phyloP scores from a whole-genome alignment of 2,888 invertebrate species.

The Ennomos erosarius region DNA sequence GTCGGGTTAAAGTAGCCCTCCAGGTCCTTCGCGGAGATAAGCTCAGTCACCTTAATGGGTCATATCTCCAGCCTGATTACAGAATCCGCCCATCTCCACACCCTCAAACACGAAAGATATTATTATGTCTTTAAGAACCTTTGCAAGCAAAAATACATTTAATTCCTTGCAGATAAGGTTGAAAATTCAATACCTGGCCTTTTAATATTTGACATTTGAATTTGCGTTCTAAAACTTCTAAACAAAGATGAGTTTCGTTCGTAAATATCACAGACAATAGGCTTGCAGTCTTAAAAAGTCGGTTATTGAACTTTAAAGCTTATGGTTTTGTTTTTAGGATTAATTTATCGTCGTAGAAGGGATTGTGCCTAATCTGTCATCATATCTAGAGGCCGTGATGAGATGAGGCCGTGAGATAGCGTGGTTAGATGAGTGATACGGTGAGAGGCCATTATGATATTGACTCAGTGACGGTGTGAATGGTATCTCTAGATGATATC shows the following conservation, averaged over 20 bases:
- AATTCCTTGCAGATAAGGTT: not conserved
- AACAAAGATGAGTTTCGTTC: conserved; percentile 12
- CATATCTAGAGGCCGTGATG: conserved; percentile 9
- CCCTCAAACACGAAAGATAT: conserved; percentile 17
- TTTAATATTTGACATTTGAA: conserved; percentile 7
- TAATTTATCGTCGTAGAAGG: conserved; percentile 4
- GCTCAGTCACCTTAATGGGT: conserved; percentile 23
- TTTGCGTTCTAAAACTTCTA: conserved; percentile 3
- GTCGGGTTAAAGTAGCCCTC: conserved; percentile 5
- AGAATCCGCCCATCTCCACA: conserved; percentile 31
- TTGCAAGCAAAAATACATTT: conserved; percentile 14
- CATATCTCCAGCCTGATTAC: conserved; percentile 33
- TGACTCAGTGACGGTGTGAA: conserved; percentile 1
- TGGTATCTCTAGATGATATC: conserved; percentile 1
- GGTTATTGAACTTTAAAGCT: conserved; percentile 1
- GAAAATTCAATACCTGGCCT: conserved; percentile 8
- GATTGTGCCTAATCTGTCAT: conserved; percentile 18
- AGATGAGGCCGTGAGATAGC: conserved; percentile 13
- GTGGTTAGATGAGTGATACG: conserved; percentile 5
- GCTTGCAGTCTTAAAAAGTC: not conserved
- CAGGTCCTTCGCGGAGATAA: conserved; percentile 23
- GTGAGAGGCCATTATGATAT: conserved; percentile 9
- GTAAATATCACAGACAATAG: not conserved
- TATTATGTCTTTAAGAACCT: conserved; percentile 6
- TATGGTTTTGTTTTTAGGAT: not conserved